phyloP scores from a whole-genome alignment of 2,888 invertebrate species.

The Acleris emargana region DNA sequence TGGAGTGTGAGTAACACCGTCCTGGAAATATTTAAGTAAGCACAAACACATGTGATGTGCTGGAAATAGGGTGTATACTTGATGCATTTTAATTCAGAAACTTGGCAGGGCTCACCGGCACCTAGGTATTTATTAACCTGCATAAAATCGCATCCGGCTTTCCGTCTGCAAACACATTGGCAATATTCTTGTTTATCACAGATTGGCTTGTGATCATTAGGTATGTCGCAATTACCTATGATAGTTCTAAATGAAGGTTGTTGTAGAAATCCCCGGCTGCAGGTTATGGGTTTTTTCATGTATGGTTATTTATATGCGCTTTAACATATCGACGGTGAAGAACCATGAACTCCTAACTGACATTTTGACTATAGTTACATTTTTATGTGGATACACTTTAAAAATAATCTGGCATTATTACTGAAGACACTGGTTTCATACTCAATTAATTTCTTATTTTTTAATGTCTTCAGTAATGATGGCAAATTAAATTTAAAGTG shows the following conservation, averaged over 20 bases:
- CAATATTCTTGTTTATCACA: constrained; percentile 3
- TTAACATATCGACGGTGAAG: no score
- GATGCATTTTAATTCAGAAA: constrained; percentile 34
- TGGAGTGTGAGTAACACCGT: no score
- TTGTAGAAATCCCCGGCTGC: constrained; percentile 22
- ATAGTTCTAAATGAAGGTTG: constrained; percentile 14
- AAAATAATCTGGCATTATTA: no score
- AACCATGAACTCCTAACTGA: no score
- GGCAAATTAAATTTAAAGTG: no score
- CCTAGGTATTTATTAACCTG: background rate
- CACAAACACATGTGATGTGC: no score
- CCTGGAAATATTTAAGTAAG: no score
- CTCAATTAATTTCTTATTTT: no score
- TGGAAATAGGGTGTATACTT: constrained; percentile 22
- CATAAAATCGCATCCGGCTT: constrained; percentile 34
- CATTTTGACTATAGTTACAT: no score
- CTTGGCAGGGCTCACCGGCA: constrained; percentile 33
- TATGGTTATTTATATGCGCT: constrained; percentile 2
- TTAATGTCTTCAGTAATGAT: no score
- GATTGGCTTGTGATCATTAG: constrained; percentile 18
- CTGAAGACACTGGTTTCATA: no score
- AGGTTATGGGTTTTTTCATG: constrained; percentile 17
- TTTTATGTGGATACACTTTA: no score
- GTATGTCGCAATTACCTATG: background rate
- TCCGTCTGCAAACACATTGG: constrained; percentile 11